Percentiles rank a stretch among this genome's conserved stretches.
phyloP scores from a whole-genome alignment of 2,113 vertebrate genomes.

The Odontophorus gujanensis region DNA sequence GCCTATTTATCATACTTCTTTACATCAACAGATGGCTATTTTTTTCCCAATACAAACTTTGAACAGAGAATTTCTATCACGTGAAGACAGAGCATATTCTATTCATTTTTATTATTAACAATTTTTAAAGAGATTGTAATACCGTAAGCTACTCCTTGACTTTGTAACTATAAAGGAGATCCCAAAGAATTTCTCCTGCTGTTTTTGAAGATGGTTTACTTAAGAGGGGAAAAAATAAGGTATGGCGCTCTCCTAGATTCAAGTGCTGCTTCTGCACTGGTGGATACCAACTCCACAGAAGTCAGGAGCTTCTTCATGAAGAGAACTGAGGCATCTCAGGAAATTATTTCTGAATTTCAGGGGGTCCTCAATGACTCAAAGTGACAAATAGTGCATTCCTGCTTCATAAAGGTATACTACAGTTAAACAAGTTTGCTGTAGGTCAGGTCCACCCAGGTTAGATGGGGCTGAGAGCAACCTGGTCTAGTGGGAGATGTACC shows the following conservation, averaged over 20 bases:
- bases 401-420: not conserved
- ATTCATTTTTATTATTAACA: not conserved
- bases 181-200: not conserved
- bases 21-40: not conserved
- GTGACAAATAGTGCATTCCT: not conserved
- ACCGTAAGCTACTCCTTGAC: not conserved
- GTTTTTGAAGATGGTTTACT: not conserved
- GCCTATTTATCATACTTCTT: not conserved
- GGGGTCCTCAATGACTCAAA: not conserved
- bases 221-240: not conserved
- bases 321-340: not conserved
- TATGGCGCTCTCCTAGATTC: not conserved
- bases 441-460: not conserved
- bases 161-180: not conserved
- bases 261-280: not conserved
- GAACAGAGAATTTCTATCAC: not conserved
- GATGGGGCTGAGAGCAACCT: too few species aligned
- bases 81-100: not conserved
- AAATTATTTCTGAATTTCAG: not conserved
- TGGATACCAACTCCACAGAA: not conserved
- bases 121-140: not conserved
- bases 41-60: not conserved
- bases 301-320: not conserved
- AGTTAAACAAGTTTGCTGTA: not conserved
- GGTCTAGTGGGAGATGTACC: too few species aligned